phyloP scores from a whole-genome alignment of 2,113 vertebrate species.

The Stigmatopora nigra region DNA sequence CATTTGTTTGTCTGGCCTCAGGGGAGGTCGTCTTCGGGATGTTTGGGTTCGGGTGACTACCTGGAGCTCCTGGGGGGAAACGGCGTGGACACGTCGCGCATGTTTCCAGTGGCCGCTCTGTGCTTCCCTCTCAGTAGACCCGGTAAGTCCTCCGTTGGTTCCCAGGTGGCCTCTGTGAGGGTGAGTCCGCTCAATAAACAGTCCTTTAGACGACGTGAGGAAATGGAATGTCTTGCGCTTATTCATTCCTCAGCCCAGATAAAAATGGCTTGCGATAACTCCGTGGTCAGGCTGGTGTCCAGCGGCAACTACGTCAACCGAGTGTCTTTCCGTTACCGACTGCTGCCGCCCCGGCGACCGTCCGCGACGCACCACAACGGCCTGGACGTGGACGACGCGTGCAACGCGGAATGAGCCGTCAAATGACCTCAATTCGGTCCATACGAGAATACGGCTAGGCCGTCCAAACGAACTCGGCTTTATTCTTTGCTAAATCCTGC shows the following conservation, averaged over 20 bases:
- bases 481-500: conserved; percentile 16
- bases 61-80: conserved; percentile 88
- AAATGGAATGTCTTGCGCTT: no score
- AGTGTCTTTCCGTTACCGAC: conserved; percentile 87
- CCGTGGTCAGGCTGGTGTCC: conserved; percentile 87
- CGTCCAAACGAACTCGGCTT: conserved; percentile 10
- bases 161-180: no score
- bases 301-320: conserved; percentile 88
- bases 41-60: conserved; percentile 80
- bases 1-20: conserved; percentile 43
- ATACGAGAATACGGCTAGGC: conserved; percentile 18
- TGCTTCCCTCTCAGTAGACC: conserved; percentile 84
- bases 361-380: conserved; percentile 78
- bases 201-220: no score
- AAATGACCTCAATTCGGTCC: conserved; percentile 33
- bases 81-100: conserved; percentile 87
- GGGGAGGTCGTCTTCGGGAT: conserved; percentile 74
- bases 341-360: conserved; percentile 75
- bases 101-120: conserved; percentile 86
- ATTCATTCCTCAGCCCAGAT: conserved; percentile 76
- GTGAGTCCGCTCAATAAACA: no score
- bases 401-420: conserved; percentile 58
- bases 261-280: conserved; percentile 93
- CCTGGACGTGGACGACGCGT: conserved; percentile 82
- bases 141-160: conserved; percentile 68